These are phyloP conservation scores for Syritta pipiens DNA, from an alignment of 2,888 invertebrate species.

Conservation along the genomic window DNA sequence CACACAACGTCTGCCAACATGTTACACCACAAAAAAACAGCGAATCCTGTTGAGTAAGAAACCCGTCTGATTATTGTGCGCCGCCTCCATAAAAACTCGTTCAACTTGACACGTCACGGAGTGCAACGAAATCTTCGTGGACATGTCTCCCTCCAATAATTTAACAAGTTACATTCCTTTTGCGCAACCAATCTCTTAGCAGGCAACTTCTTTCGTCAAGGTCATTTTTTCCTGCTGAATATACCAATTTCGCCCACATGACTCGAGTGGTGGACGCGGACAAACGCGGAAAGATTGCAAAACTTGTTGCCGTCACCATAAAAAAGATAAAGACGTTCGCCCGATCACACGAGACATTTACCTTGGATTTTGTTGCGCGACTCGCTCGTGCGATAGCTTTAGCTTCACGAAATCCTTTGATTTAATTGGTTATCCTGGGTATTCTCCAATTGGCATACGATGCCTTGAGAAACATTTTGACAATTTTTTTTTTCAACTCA, in stretches of 20 bases:
- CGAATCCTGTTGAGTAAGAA: too few relatives aligned
- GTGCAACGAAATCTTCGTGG: too few relatives aligned
- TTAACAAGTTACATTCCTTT: too few relatives aligned
- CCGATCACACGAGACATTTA: constrained; percentile 21
- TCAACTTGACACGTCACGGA: too few relatives aligned
- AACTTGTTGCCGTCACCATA: background rate
- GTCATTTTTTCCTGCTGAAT: too few relatives aligned
- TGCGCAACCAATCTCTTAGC: too few relatives aligned
- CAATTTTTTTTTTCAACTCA: background rate
- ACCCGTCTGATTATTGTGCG: too few relatives aligned
- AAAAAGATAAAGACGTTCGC: too few relatives aligned
- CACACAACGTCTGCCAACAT: too few relatives aligned
- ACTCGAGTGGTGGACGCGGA: background rate
- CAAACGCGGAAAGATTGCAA: background rate
- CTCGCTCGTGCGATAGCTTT: background rate
- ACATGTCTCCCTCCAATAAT: too few relatives aligned
- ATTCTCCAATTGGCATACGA: constrained; percentile 20
- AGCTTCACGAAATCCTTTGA: constrained; percentile 39
- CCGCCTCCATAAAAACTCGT: too few relatives aligned
- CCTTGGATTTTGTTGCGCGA: constrained; percentile 31
- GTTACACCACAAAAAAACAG: too few relatives aligned
- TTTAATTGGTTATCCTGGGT: constrained; percentile 52
- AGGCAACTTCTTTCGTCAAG: background rate
- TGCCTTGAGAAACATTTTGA: constrained; percentile 40
- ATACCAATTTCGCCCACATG: background rate